Evolutionary conservation across 2,888 invertebrate genomes (phyloP), one percentile per base, ranked within the genome.

Genomic region (Endotricha flammealis): DNA sequence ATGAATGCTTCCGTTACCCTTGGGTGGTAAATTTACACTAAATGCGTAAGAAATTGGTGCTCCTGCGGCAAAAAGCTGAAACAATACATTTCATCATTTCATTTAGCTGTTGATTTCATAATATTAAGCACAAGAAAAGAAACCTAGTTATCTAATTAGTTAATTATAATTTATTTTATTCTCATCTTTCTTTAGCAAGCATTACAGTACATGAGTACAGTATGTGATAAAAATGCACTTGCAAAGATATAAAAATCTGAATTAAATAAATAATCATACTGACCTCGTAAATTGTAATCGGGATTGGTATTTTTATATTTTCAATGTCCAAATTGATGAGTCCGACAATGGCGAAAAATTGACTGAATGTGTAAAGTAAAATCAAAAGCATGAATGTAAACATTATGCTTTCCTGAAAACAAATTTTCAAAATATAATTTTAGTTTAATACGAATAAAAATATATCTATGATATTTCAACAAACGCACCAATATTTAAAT

Each of bases 401-500:
- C 81, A 82, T 85, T 59, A 83, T 74, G 45, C 85, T 86, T 57
- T 85, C 86, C 86, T 86, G 71, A 42, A 80, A 81, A 41, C 13
- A 42, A 32, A 39, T n/a, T n/a, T n/a, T n/a, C n/a, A n/a, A 14
- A 31, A 33, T 28, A 29, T 5, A 16, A n/a, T 29, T 23, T 8
- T 4, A 8, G 2, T 2, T n/a, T 8, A 27, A 9, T 10, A 36
- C 4, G 12, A 7, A 22, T n/a, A n/a, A n/a, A n/a, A n/a, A n/a
- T n/a, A n/a, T n/a, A n/a, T n/a, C n/a, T n/a, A n/a, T n/a, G n/a
- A n/a, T n/a, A n/a, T n/a, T n/a, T n/a, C n/a, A n/a, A n/a, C n/a
- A n/a, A n/a, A n/a, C n/a, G n/a, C n/a, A n/a, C n/a, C n/a, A n/a
- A n/a, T n/a, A n/a, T n/a, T n/a, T n/a, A n/a, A n/a, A n/a, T n/a